These are phyloP conservation scores for Druon quercuslanigerum DNA, from an alignment of 1,140 invertebrate species.

Conservation along the genomic window DNA sequence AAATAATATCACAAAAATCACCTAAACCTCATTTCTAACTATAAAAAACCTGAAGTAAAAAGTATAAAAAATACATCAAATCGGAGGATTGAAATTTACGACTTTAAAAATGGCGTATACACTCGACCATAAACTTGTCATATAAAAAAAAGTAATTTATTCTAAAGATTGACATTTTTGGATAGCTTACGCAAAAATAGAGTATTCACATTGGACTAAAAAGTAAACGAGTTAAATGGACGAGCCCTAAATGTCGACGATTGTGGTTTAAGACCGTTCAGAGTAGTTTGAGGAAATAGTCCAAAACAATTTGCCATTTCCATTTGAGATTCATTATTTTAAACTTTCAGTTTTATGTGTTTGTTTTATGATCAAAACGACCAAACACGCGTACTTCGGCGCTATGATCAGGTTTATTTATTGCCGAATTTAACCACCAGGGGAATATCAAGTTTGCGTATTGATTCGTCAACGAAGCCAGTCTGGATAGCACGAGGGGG, in stretches of 20 bases:
- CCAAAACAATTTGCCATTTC: slow-evolving; percentile 5
- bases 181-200: slow-evolving; percentile 10
- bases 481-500: not conserved
- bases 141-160: slow-evolving; percentile 1
- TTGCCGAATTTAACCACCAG: not conserved
- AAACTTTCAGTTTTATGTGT: slow-evolving; percentile 7
- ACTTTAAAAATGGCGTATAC: slow-evolving; percentile 11
- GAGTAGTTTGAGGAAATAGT: slow-evolving; percentile 6
- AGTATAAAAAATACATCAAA: slow-evolving; percentile 9
- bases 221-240: not conserved
- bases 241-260: slow-evolving; percentile 15
- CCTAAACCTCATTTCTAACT: not conserved
- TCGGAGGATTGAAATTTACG: not conserved
- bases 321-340: slow-evolving; percentile 10
- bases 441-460: not conserved
- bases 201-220: not conserved
- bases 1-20: too few relatives aligned
- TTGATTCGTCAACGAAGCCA: not conserved
- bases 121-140: not conserved
- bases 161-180: slow-evolving; percentile 4
- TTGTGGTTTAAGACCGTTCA: not conserved
- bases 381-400: not conserved
- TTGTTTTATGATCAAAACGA: slow-evolving; percentile 12
- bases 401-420: not conserved
- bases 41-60: not conserved